A percentile compares a stretch with the other conserved stretches of the same genome.
Conservation (phyloP, 1,140 invertebrate genomes). For the Drosophila rufa region DNA sequence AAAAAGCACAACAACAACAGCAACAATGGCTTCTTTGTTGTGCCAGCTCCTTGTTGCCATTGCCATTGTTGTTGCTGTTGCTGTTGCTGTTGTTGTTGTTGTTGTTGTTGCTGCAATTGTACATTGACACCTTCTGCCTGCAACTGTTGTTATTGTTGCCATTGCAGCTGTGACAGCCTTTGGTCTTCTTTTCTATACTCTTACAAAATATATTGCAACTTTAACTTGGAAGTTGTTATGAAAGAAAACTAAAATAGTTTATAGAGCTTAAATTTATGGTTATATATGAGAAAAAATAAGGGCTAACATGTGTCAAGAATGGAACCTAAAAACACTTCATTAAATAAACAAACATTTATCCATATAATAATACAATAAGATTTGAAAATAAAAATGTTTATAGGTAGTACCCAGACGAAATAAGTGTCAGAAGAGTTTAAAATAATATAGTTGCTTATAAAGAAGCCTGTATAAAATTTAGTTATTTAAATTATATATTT, state of each 20-base stretch:
- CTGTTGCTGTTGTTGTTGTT: slow-evolving; percentile 6
- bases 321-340: too few relatives aligned
- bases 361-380: too few relatives aligned
- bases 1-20: slow-evolving; percentile 62
- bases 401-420: too few relatives aligned
- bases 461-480: too few relatives aligned
- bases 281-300: too few relatives aligned
- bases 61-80: slow-evolving; percentile 17
- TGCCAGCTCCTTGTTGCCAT: slow-evolving; percentile 42
- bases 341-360: too few relatives aligned
- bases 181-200: slow-evolving; percentile 26
- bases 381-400: too few relatives aligned
- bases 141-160: slow-evolving; percentile 30
- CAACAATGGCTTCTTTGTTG: slow-evolving; percentile 79
- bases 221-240: neutral
- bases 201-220: neutral
- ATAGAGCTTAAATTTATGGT: too few relatives aligned
- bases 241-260: neutral
- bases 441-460: too few relatives aligned
- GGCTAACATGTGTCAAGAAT: too few relatives aligned
- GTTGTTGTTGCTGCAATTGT: slow-evolving; percentile 70
- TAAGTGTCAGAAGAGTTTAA: too few relatives aligned
- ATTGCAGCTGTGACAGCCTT: slow-evolving; percentile 23
- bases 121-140: slow-evolving; percentile 76
- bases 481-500: too few relatives aligned